These are phyloP conservation scores for Eupithecia pulchellata DNA, from an alignment of 2,888 invertebrate genomes.

Conservation along the genomic window DNA sequence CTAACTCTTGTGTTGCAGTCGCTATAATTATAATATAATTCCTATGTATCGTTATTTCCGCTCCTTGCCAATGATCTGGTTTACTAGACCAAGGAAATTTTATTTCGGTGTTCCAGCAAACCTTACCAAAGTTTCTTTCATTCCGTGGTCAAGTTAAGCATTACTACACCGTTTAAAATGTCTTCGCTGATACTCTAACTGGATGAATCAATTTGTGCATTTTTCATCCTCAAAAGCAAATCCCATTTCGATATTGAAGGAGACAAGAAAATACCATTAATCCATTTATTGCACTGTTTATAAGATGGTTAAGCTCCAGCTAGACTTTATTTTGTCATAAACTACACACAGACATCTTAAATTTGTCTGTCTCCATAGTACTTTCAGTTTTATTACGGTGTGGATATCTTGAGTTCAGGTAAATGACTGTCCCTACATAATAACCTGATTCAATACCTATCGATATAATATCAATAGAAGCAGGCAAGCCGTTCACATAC, in stretches of 20 bases:
- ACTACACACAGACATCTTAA: slow-evolving; percentile 19
- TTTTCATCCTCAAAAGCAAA: neutral
- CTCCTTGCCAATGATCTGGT: too few relatives aligned
- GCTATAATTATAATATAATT: too few relatives aligned
- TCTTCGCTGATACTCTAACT: too few relatives aligned
- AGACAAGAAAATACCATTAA: slow-evolving; percentile 15
- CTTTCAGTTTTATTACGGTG: neutral
- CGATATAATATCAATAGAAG: neutral
- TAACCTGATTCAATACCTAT: neutral
- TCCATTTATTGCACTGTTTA: slow-evolving; percentile 17
- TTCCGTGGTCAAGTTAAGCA: too few relatives aligned
- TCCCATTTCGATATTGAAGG: neutral
- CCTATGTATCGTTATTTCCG: neutral
- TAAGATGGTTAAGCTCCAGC: slow-evolving; percentile 13
- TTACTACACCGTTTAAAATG: too few relatives aligned
- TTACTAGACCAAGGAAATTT: too few relatives aligned
- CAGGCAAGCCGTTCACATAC: neutral
- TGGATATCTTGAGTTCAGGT: neutral
- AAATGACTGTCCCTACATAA: neutral
- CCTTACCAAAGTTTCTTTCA: too few relatives aligned
- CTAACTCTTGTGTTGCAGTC: too few relatives aligned
- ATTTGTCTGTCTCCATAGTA: neutral
- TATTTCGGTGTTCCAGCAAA: too few relatives aligned
- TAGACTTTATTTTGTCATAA: slow-evolving; percentile 23
- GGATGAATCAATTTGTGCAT: too few relatives aligned